These are phyloP conservation scores for Diprion similis DNA, from an alignment of 1,140 invertebrate species.

Conservation along the genomic window DNA sequence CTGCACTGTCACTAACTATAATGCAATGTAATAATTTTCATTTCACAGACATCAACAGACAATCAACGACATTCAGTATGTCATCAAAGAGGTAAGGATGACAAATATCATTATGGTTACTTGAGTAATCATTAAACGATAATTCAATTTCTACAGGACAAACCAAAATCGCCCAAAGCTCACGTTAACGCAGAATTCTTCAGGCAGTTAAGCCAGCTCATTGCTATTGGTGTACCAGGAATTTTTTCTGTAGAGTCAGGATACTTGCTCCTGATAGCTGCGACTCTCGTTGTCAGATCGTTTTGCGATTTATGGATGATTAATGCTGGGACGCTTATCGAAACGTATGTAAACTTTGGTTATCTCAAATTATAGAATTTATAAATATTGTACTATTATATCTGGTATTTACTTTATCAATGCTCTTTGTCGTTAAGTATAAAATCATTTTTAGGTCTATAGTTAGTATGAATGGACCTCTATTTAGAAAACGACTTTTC, in stretches of 20 bases:
- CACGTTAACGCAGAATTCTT: constrained; percentile 88
- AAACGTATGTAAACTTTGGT: constrained; percentile 72
- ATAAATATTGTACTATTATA: background rate
- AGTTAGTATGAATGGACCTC: constrained; percentile 81
- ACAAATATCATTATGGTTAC: background rate
- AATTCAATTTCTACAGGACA: constrained; percentile 57
- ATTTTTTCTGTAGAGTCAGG: constrained; percentile 77
- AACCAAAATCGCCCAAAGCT: constrained; percentile 74
- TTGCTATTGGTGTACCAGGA: constrained; percentile 87
- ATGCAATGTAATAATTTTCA: constrained; percentile 22
- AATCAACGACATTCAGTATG: constrained; percentile 73
- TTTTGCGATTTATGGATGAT: constrained; percentile 98
- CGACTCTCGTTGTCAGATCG: constrained; percentile 83
- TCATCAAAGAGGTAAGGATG: constrained; percentile 70
- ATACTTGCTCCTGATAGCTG: constrained; percentile 82
- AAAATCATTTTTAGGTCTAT: constrained; percentile 78
- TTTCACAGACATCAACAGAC: constrained; percentile 45
- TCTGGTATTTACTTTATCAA: constrained; percentile 12
- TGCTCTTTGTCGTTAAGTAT: background rate
- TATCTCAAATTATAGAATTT: background rate
- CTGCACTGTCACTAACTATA: background rate
- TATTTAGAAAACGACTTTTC: constrained; percentile 79
- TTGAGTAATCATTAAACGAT: constrained; percentile 15
- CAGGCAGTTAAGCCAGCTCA: constrained; percentile 75
- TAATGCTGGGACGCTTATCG: constrained; percentile 89